Evolutionary conservation across 2,113 vertebrate genomes (phyloP), one percentile per base, ranked within the genome.

Genomic region (Albula glossodonta): DNA sequence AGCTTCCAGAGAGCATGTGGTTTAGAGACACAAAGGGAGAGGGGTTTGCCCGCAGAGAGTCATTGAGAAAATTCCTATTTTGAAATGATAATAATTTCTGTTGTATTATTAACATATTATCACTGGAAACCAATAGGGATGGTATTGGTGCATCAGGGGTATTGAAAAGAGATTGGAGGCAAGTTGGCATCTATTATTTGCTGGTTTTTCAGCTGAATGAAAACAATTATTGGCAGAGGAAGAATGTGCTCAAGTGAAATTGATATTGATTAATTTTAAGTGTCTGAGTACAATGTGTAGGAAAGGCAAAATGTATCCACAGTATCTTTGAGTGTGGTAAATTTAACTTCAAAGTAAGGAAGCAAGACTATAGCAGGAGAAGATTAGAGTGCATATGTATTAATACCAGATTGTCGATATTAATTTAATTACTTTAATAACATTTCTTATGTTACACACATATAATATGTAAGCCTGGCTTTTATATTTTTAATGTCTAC

Each of bases 1-100:
- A 93, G 93, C 90, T 94, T 91, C 91, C 90, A 92, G 91, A 92
- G 94, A 93, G 93, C 90, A 91, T 93, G 93, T 94, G 90, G 90
- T 91, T 89, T 81, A 90, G 89, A 89, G 94, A 93, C 91, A 92
- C 86, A 93, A 91, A 92, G 91, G 86, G 85, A 87, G 88, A 88
- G 83, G 88, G 92, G 87, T 87, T 82, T 89, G 87, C 13, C 49
- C 90, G 74, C 63, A 88, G 70, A 13, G 6, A 90, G 85, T 89
- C 91, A 92, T 89, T 91, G 86, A 93, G 86, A 86, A 89, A 88
- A 92, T 81, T 86, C 85, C 83, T 90, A 87, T 87, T 57, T 77
- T 78, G 85, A 83, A 80, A 89, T 89, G 83, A 91, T 78, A 78
- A 86, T 51, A 8, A 86, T 81, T 80, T 52, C 6, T 78, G 60